Percentiles rank a stretch among this genome's conserved stretches.
Conservation (phyloP, 2,888 invertebrate species). For the Latrodectus hesperus region DNA sequence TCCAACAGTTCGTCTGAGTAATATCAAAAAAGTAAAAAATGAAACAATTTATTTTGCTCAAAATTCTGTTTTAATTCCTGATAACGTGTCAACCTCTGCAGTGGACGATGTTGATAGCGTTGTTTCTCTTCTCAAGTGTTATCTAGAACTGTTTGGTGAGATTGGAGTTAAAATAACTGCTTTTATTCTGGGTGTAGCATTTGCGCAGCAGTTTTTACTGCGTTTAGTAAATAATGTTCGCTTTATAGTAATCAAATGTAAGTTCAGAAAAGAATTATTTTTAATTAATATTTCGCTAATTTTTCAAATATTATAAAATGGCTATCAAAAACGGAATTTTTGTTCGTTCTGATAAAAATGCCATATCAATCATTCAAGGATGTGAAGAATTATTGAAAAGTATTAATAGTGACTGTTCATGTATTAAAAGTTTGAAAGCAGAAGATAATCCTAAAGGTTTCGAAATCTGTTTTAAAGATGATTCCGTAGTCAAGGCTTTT, state of each 20-base stretch:
- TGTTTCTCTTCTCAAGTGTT: neutral
- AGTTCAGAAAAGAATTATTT: neutral
- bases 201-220: no score
- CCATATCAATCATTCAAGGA: neutral
- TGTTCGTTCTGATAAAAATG: neutral
- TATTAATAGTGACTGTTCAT: neutral
- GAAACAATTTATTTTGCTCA: neutral
- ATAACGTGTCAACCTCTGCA: neutral
- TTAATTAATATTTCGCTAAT: neutral
- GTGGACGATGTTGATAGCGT: constrained; percentile 2
- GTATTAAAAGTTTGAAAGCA: neutral
- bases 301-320: neutral
- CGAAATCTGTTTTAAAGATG: neutral
- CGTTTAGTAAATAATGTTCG: neutral
- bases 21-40: neutral
- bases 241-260: no score
- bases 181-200: neutral
- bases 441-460: neutral
- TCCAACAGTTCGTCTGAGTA: neutral
- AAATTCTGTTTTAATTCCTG: neutral
- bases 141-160: neutral
- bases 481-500: neutral
- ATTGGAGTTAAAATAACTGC: no score
- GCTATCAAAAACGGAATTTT: neutral
- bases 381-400: neutral